Base-by-base conservation (phyloP, 2,797 vertebrate genomes). In the Pangasius krempfi region DNA sequence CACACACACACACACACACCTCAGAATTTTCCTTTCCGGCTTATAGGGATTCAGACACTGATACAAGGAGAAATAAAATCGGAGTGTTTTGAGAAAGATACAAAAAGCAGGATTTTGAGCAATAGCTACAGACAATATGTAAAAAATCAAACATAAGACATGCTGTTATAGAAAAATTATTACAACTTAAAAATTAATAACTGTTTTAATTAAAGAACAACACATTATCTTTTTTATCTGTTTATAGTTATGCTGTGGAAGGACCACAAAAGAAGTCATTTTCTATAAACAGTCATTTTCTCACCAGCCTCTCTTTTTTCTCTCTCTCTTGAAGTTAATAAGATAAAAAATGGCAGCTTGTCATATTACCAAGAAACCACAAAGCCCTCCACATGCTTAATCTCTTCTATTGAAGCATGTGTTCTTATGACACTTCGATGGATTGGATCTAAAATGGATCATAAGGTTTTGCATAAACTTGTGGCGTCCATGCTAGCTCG, bases 41-140 rank as follows among this genome's bases (percentile, higher is more conserved):
- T 72, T 40, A 64, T 30, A 54, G n/a, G 56, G 56, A 37, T 73
- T 66, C 25, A 84, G 58, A 58, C 27, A 52, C 68, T 66, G 33
- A 30, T 25, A 56, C 73, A 84, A 58, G 80, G 33, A 52, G 73
- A 87, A 82, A 78, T 30, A 85, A 64, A 18, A 52, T 13, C 9
- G 44, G 22, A 73, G 9, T 44, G 37, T 76, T 50, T n/a, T 27
- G 44, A 76, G 73, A 75, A 47, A 47, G 25, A 58, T 18, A 50
- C 70, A 72, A 75, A 58, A 25, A 37, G 12, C 12, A 3, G 54
- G 37, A 86, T 62, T 40, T 40, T 40, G 37, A 72, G 33, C 22
- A 52, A 52, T 30, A 50, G 14, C 27, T 78, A 18, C 3, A 20
- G 47, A 50, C 2, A 14, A 50, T 76, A 44, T 40, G 8, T 44